Evolutionary conservation across 1,140 invertebrate species (phyloP), one percentile per base, ranked within the genome.

Genomic region (Drosophila serrata): DNA sequence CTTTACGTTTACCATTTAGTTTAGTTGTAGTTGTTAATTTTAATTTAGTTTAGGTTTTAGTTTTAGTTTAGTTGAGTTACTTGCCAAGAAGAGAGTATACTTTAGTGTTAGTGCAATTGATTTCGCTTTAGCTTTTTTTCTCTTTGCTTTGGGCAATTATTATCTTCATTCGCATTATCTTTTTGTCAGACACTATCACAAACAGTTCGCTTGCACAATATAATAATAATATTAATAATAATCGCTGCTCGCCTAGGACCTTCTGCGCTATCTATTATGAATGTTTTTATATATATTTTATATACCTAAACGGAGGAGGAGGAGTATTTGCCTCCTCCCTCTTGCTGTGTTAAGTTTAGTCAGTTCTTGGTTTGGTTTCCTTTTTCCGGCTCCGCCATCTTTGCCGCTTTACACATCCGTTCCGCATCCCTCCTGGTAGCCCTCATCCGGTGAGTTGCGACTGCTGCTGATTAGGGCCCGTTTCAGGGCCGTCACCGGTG

Each of bases 381-480:
- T 7, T 39, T 27, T 12, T 5, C 33, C 35, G 9, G 7, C 13
- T 11, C 6, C 22, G 24, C 33, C 35, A 6, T 12, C 13, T 11
- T 4, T n/a, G 24, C 29, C 19, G 68, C 79, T 91, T 91, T 93
- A 98, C 90, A 98, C 97, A 93, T 98, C 97, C 22, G 97, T 98
- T 43, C 97, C 97, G 92, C 97, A 97, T 68, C 97, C 97, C 93
- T 98, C 97, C 92, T 98, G 97, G 86, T 97, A 98, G 17, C 97
- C 96, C 92, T 98, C 97, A 87, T 98, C 97, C 17, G 97, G 96
- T 2, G 97, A 97, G 92, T 96, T 97, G 82, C 97, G 95, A 69
- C 95, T 97, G 73, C 95, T 96, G 76, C 95, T 96, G 69, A 94
- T 95, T 3, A 97, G 94, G 12, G 96, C 97, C 55, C 96, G 95